phyloP scores from a whole-genome alignment of 1,140 invertebrate genomes.

The Drosophila pachea region DNA sequence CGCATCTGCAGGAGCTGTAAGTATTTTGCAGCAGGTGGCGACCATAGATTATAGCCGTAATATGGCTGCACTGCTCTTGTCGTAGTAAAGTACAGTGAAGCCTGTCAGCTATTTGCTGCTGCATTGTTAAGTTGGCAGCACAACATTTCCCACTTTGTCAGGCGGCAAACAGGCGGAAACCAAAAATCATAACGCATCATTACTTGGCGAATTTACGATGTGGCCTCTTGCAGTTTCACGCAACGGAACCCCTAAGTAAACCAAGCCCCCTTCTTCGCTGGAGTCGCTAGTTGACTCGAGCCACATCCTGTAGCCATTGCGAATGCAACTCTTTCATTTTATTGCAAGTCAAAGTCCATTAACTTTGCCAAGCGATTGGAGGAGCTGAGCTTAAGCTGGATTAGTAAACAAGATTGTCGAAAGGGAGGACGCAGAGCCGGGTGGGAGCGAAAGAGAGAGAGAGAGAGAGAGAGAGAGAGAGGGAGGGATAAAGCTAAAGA shows the following conservation, averaged over 20 bases:
- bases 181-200: constrained; percentile 78
- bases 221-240: background rate
- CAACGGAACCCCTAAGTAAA: background rate
- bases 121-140: constrained; percentile 41
- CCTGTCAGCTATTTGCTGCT: constrained; percentile 47
- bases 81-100: constrained; percentile 1
- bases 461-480: background rate
- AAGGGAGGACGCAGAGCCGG: background rate
- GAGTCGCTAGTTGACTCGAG: constrained; percentile 23
- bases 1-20: constrained; percentile 86
- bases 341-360: background rate
- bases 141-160: constrained; percentile 66
- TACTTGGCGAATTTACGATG: constrained; percentile 73
- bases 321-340: constrained; percentile 30
- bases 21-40: constrained; percentile 68
- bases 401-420: background rate
- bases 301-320: constrained; percentile 43
- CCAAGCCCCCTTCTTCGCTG: constrained; percentile 1
- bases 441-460: background rate
- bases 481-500: background rate
- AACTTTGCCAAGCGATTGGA: background rate
- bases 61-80: background rate
- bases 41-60: constrained; percentile 32
- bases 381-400: background rate
- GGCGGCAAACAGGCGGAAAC: constrained; percentile 69